Evolutionary conservation across 2,888 invertebrate species (phyloP).

Genomic region (Cantharis rufa): DNA sequence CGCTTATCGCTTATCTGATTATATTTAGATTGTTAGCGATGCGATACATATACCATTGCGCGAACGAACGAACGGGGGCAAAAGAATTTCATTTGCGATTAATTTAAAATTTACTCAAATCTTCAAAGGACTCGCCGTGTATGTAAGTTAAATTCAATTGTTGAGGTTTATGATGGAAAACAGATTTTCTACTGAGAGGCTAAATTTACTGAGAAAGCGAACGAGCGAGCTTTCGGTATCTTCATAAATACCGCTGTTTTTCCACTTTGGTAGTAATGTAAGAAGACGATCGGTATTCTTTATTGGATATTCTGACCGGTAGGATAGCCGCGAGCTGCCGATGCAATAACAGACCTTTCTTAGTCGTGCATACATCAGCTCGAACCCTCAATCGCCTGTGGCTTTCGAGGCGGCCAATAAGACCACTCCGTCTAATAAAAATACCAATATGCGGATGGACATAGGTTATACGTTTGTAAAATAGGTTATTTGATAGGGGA

Average conservation of each 20-base stretch:
- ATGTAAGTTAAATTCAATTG: constrained; percentile 1
- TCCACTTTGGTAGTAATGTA: constrained; percentile 47
- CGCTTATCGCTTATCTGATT: constrained; percentile 36
- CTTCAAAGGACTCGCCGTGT: constrained; percentile 38
- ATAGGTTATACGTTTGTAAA: constrained; percentile 49
- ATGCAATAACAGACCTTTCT: constrained; percentile 50
- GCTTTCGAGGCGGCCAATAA: constrained; percentile 43
- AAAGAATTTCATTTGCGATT: constrained; percentile 54
- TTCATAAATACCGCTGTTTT: constrained; percentile 54
- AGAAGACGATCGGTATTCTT: constrained; percentile 50
- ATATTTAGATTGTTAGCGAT: constrained; percentile 47
- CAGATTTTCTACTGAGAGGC: constrained; percentile 18
- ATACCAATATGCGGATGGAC: constrained; percentile 48
- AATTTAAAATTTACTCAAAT: constrained; percentile 46
- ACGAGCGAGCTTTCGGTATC: constrained; percentile 31
- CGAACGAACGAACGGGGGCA: constrained; percentile 43
- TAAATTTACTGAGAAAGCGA: constrained; percentile 23
- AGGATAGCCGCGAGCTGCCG: constrained; percentile 44
- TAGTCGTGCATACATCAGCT: constrained; percentile 49
- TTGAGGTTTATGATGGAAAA: constrained; percentile 22
- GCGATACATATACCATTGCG: constrained; percentile 41
- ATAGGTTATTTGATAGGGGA: constrained; percentile 30
- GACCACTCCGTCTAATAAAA: constrained; percentile 47
- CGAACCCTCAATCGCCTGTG: constrained; percentile 40
- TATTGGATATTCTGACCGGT: constrained; percentile 54